These are phyloP conservation scores for Cyrtodaria siliqua DNA, from an alignment of 2,888 invertebrate species.

Conservation along the genomic window DNA sequence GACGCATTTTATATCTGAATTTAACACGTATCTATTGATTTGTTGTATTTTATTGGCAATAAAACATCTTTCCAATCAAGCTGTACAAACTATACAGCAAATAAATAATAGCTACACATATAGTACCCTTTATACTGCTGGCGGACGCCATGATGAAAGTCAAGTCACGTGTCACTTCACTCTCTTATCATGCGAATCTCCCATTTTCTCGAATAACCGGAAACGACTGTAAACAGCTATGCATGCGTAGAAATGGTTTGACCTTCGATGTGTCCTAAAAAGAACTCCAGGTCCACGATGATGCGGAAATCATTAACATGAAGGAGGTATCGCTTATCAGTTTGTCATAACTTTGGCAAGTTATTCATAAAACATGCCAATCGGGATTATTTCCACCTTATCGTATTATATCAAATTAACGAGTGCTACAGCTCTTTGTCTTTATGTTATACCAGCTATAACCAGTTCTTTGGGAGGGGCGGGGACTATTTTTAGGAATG, in stretches of 20 bases:
- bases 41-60: slow-evolving; percentile 9
- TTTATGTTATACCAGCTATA: too few relatives aligned
- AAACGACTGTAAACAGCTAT: not conserved
- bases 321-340: too few relatives aligned
- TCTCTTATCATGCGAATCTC: slow-evolving; percentile 14
- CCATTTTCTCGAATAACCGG: slow-evolving; percentile 10
- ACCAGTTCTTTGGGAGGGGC: too few relatives aligned
- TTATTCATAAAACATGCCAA: too few relatives aligned
- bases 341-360: too few relatives aligned
- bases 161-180: slow-evolving; percentile 8
- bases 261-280: too few relatives aligned
- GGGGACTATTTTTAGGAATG: too few relatives aligned
- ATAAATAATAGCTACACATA: not conserved
- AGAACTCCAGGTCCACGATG: too few relatives aligned
- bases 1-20: not conserved
- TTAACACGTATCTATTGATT: slow-evolving; percentile 11
- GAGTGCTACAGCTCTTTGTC: too few relatives aligned
- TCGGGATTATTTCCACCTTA: too few relatives aligned
- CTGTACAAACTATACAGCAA: slow-evolving; percentile 1
- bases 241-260: slow-evolving; percentile 5
- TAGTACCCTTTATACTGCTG: not conserved
- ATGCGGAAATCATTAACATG: too few relatives aligned
- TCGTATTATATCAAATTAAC: too few relatives aligned
- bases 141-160: slow-evolving; percentile 14
- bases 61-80: slow-evolving; percentile 7